Conservation (phyloP, 2,113 vertebrate genomes). For the Leuciscus idus region DNA sequence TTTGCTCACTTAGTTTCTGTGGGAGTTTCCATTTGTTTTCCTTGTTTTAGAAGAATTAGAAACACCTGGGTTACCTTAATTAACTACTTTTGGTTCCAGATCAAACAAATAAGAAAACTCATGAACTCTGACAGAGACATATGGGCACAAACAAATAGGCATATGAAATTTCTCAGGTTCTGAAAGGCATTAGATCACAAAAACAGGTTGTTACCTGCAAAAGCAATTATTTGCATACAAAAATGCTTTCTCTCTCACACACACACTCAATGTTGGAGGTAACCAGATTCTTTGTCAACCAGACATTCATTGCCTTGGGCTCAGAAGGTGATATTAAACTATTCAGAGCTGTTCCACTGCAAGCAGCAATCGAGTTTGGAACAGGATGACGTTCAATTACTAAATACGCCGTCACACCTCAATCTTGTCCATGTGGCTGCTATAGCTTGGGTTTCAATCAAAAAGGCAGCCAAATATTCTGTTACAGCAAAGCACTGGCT, state of each 20-base stretch:
- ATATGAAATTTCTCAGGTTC: background rate
- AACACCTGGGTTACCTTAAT: conserved; percentile 4
- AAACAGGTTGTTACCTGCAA: background rate
- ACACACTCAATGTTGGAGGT: background rate
- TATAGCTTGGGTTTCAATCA: conserved; percentile 18
- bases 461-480: conserved; percentile 24
- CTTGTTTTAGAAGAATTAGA: background rate
- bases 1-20: conserved; percentile 17
- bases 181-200: background rate
- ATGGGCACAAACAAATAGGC: background rate
- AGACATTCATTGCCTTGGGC: conserved; percentile 31
- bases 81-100: background rate
- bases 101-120: background rate
- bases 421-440: conserved; percentile 17
- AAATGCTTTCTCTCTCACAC: background rate
- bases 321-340: conserved; percentile 34
- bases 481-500: background rate
- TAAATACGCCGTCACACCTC: background rate
- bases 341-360: conserved; percentile 13
- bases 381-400: background rate
- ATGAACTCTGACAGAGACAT: background rate
- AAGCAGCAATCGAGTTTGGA: conserved; percentile 18
- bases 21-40: conserved; percentile 22
- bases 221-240: conserved; percentile 24
- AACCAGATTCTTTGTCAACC: conserved; percentile 23